Evolutionary conservation across 2,797 vertebrate genomes (phyloP), one percentile per base, ranked within the genome.

Genomic region (Hippoglossus hippoglossus): DNA sequence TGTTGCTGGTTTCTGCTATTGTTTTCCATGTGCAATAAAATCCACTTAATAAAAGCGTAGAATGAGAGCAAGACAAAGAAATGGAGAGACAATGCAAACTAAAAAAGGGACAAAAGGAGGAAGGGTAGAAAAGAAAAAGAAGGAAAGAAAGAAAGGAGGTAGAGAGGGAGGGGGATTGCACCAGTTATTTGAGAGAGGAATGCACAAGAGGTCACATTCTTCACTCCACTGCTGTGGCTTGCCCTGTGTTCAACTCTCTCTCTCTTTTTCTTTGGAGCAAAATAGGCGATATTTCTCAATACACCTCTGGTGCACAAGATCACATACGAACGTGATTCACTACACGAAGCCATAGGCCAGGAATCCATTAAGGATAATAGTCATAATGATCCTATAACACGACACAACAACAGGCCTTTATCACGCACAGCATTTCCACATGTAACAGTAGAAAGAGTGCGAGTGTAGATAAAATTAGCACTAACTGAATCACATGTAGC

Each of bases 101-200:
- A 71, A 34, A 19, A 56, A 10, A 63, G 22, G 46, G 53, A 67
- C 25, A 63, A 63, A 73, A 59, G 61, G 21, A 71, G 49, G 51
- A 65, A 62, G 21, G 21, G 52, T 57, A 31, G 66, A 25, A 59
- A 34, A 61, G 28, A 64, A 41, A 46, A 26, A 6, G 15, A 49
- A 22, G 15, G 10, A 51, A 24, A 47, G 53, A 59, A 53, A 62
- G 51, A 60, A 59, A 58, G 47, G 39, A 50, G 28, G 44, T 12
- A 52, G 21, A 51, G 34, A 60, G 52, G 41, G 69, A 58, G 36
- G 65, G 64, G 62, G 80, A 88, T 80, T 93, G 92, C 91, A 94
- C 84, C 85, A 93, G 89, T 94, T 93, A 95, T 94, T 95, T 91
- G 92, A 85, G 86, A 26, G 73, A 90, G 90, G 95, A 95, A 95